Evolutionary conservation across 2,797 vertebrate species (phyloP).

Genomic region (Platyrinchus mystaceus): DNA sequence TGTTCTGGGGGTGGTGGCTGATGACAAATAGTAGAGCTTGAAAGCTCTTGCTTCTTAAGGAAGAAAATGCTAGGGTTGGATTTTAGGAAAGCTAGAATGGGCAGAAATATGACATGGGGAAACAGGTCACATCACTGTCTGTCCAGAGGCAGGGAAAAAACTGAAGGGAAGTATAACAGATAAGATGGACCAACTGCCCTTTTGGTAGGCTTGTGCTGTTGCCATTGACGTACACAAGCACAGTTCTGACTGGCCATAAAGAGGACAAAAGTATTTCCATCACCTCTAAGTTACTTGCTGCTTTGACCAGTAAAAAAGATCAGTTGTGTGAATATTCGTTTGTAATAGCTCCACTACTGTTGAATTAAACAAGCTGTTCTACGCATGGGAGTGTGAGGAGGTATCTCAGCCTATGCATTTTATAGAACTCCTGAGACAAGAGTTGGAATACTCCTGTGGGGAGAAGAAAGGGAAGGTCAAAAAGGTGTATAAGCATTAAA

Average conservation of each 20-base stretch:
- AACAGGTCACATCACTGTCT: neutral
- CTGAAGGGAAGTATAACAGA: neutral
- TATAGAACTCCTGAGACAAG: neutral
- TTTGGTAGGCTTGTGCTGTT: neutral
- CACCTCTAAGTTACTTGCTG: fast-evolving
- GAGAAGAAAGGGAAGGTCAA: neutral
- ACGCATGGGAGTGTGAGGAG: neutral
- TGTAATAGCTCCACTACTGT: neutral
- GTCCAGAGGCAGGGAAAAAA: neutral
- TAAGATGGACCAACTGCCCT: neutral
- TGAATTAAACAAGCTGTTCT: neutral
- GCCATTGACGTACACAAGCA: neutral
- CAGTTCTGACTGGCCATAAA: neutral
- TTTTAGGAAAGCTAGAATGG: neutral
- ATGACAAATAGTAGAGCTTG: neutral
- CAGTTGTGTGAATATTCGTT: neutral
- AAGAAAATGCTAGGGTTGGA: neutral
- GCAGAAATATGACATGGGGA: neutral
- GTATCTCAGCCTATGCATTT: neutral
- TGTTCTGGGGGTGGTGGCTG: neutral
- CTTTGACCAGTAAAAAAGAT: neutral
- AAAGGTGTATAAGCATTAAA: neutral
- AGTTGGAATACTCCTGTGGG: neutral
- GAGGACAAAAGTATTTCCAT: neutral
- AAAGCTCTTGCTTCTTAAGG: neutral